These are phyloP conservation scores for Cromileptes altivelis DNA, from an alignment of 2,113 vertebrate genomes.

Conservation along the genomic window DNA sequence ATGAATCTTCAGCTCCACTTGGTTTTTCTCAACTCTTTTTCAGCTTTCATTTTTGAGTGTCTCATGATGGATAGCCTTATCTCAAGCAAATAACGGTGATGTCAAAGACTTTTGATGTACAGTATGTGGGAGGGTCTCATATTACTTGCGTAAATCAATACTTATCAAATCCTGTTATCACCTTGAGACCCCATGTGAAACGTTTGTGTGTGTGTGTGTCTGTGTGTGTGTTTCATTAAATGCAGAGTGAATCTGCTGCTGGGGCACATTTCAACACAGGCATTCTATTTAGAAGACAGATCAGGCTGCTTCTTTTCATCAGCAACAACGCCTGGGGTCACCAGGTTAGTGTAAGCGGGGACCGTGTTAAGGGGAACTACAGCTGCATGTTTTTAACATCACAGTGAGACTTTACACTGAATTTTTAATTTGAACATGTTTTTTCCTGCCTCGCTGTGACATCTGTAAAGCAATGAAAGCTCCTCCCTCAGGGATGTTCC, in stretches of 20 bases:
- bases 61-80: slow-evolving; percentile 68
- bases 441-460: slow-evolving; percentile 35
- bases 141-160: slow-evolving; percentile 77
- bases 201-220: slow-evolving; percentile 41
- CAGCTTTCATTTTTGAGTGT: slow-evolving; percentile 27
- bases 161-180: slow-evolving; percentile 76
- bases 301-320: slow-evolving; percentile 51
- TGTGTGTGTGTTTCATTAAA: slow-evolving; percentile 61
- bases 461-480: slow-evolving; percentile 21
- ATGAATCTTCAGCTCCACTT: slow-evolving; percentile 22
- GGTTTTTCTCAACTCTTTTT: slow-evolving; percentile 8
- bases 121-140: slow-evolving; percentile 60
- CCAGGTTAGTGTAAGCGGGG: slow-evolving; percentile 18
- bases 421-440: slow-evolving; percentile 59
- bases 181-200: slow-evolving; percentile 65
- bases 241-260: slow-evolving; percentile 58
- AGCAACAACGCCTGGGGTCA: slow-evolving; percentile 43
- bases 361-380: slow-evolving; percentile 31
- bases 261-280: slow-evolving; percentile 53
- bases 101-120: slow-evolving; percentile 68
- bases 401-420: slow-evolving; percentile 2
- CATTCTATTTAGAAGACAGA: slow-evolving; percentile 62
- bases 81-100: slow-evolving; percentile 57
- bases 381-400: slow-evolving; percentile 51
- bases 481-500: neutral